These are phyloP conservation scores for Rhopilema esculentum DNA, from an alignment of 30 jellyfish, hydroid and myxozoan genomes.

Conservation along the genomic window DNA sequence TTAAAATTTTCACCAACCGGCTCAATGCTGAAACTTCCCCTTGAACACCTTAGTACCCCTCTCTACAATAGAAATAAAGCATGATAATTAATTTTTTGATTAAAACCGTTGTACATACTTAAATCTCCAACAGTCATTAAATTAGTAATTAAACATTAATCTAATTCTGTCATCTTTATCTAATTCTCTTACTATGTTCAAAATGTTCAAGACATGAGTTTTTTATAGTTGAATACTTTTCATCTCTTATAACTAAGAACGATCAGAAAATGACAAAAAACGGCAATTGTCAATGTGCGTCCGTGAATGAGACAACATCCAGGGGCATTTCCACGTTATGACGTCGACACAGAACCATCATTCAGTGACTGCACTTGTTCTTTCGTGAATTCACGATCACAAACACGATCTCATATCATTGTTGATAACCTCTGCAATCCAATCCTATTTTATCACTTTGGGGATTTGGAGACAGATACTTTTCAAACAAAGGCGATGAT, in stretches of 20 bases:
- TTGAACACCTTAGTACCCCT: conserved; percentile 60
- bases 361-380: not conserved
- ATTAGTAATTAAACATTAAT: too few species aligned
- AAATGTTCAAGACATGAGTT: too few species aligned
- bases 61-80: conserved; percentile 47
- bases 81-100: not conserved
- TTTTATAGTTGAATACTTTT: too few species aligned
- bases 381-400: not conserved
- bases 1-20: conserved; percentile 50
- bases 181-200: too few species aligned
- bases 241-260: too few species aligned
- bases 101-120: too few species aligned
- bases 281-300: too few species aligned
- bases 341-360: not conserved
- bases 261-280: too few species aligned
- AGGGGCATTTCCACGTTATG: not conserved
- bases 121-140: too few species aligned
- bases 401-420: not conserved
- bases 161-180: too few species aligned
- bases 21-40: conserved; percentile 62
- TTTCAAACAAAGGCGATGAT: not conserved
- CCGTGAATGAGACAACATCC: too few species aligned
- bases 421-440: not conserved
- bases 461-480: not conserved
- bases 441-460: not conserved